Evolutionary conservation across 2,888 invertebrate genomes (phyloP).

Genomic region (Mythimna loreyi): DNA sequence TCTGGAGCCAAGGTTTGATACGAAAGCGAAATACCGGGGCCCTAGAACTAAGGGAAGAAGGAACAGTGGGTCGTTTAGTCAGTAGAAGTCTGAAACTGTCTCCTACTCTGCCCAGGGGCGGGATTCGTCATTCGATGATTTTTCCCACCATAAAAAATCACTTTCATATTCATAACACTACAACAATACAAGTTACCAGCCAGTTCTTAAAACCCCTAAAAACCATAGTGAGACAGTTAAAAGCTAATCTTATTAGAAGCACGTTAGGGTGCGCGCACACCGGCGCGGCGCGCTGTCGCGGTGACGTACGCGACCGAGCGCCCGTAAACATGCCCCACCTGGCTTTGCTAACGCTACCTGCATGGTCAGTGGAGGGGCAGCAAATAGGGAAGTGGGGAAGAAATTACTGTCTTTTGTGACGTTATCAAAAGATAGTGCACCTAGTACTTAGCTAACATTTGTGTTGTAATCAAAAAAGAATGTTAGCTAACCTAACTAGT

Average conservation of each 20-base stretch:
- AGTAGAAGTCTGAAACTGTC: too few species aligned
- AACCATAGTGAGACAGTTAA: conserved; percentile 49
- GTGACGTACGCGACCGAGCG: conserved; percentile 76
- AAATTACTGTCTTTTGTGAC: too few species aligned
- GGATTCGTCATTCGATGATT: too few species aligned
- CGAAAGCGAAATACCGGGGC: too few species aligned
- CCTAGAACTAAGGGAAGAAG: too few species aligned
- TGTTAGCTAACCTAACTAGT: too few species aligned
- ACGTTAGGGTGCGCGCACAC: conserved; percentile 59
- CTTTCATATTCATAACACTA: background rate
- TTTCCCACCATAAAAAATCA: background rate
- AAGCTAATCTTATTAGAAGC: conserved; percentile 63
- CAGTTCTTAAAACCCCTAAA: conserved; percentile 45
- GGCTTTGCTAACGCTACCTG: conserved; percentile 69
- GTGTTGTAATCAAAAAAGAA: too few species aligned
- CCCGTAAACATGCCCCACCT: conserved; percentile 73
- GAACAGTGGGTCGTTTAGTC: too few species aligned
- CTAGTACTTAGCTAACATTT: too few species aligned
- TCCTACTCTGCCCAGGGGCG: too few species aligned
- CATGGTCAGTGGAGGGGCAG: conserved; percentile 64
- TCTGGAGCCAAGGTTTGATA: too few species aligned
- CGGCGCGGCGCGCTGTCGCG: conserved; percentile 65
- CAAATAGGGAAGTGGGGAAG: conserved; percentile 43
- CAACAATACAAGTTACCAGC: conserved; percentile 7
- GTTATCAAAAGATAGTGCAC: too few species aligned